These are phyloP conservation scores for Solea solea DNA, from an alignment of 2,113 vertebrate species.

Conservation along the genomic window DNA sequence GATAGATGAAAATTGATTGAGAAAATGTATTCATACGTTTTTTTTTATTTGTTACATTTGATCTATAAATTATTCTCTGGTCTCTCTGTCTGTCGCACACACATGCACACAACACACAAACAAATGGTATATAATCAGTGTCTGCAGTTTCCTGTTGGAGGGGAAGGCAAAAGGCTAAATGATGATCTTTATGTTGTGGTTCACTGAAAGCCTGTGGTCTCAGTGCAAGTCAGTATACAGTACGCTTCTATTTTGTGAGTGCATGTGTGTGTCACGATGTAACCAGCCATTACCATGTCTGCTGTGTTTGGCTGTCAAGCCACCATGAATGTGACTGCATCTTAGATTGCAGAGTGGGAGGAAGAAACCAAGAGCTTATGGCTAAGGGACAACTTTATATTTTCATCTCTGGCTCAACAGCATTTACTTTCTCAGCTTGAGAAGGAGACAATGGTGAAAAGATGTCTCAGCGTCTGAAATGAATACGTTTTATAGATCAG, in stretches of 20 bases:
- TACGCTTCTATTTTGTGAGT: constrained; percentile 61
- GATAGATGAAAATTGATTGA: too few relatives aligned
- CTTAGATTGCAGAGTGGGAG: constrained; percentile 61
- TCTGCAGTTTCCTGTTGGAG: constrained; percentile 61
- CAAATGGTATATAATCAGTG: constrained; percentile 72
- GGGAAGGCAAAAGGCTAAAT: constrained; percentile 60
- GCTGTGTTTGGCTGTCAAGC: constrained; percentile 66
- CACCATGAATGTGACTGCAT: constrained; percentile 52
- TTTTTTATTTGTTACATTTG: too few relatives aligned
- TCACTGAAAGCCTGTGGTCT: constrained; percentile 66
- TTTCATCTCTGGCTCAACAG: constrained; percentile 52
- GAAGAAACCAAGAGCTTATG: constrained; percentile 32
- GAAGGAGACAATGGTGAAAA: constrained; percentile 1
- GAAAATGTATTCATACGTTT: too few relatives aligned
- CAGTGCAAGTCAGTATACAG: constrained; percentile 46
- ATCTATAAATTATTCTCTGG: constrained; percentile 1
- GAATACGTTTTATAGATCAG: neutral
- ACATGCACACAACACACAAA: constrained; percentile 43
- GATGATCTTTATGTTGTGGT: constrained; percentile 73
- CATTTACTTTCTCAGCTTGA: constrained; percentile 37
- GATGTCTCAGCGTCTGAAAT: neutral
- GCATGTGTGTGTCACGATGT: constrained; percentile 28
- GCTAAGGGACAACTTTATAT: constrained; percentile 55
- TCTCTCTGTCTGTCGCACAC: constrained; percentile 15
- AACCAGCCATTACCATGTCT: constrained; percentile 71